These are phyloP conservation scores for Calameuta filiformis DNA, from an alignment of 2,888 invertebrate genomes.

Conservation along the genomic window DNA sequence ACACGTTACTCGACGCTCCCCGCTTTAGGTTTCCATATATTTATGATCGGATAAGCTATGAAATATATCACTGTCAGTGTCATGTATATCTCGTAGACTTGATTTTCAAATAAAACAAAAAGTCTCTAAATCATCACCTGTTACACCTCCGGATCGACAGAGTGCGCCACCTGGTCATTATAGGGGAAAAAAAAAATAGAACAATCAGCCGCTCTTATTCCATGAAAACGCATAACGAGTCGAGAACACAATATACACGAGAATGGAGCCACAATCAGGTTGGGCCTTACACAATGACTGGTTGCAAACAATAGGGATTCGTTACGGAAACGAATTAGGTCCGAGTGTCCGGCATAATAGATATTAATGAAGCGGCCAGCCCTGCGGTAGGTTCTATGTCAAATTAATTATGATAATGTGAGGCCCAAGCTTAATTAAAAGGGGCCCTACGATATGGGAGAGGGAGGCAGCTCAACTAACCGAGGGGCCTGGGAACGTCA, in stretches of 20 bases:
- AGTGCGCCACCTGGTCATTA: neutral
- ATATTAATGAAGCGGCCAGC: conserved; percentile 44
- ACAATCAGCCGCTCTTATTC: neutral
- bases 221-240: neutral
- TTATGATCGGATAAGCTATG: neutral
- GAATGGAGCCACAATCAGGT: neutral
- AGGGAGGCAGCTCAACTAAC: conserved; percentile 31
- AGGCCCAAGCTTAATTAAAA: conserved; percentile 13
- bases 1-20: neutral
- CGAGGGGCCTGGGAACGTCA: neutral
- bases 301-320: conserved; percentile 51
- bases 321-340: conserved; percentile 46
- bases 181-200: neutral
- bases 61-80: neutral
- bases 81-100: neutral
- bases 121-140: neutral
- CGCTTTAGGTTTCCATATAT: neutral
- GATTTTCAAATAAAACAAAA: neutral
- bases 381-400: conserved; percentile 14
- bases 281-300: conserved; percentile 37
- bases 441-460: conserved; percentile 14
- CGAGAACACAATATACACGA: neutral
- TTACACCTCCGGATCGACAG: neutral
- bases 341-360: conserved; percentile 48
- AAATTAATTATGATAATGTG: conserved; percentile 46